Conservation (phyloP, 2,797 vertebrate genomes). For the Enteromius argenteus region DNA sequence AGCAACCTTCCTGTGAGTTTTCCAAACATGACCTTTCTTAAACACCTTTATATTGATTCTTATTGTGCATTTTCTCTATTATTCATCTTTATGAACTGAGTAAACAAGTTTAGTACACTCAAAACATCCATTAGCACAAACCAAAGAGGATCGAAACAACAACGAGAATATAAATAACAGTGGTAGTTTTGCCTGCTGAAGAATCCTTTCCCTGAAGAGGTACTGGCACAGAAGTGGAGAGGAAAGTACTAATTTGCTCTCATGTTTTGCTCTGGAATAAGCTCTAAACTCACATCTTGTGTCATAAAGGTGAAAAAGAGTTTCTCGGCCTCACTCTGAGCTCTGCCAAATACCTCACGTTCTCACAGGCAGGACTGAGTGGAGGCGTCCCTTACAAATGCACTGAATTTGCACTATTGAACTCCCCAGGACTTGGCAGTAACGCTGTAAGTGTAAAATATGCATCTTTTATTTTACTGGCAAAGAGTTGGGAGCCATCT, state of each 20-base stretch:
- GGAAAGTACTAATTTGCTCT: conserved; percentile 7
- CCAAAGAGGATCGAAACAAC: not conserved
- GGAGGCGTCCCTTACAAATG: conserved; percentile 23
- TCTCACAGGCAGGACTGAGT: not conserved
- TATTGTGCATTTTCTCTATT: not conserved
- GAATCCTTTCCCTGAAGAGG: not conserved
- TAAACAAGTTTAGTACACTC: conserved; percentile 5
- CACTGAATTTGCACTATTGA: conserved; percentile 46
- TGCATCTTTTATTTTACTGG: conserved; percentile 48
- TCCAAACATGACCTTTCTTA: conserved; percentile 12
- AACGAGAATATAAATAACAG: not conserved
- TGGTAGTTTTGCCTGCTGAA: not conserved
- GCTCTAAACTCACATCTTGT: conserved; percentile 16
- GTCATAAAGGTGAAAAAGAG: conserved; percentile 37
- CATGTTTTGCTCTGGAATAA: conserved; percentile 18
- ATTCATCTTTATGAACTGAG: conserved; percentile 20
- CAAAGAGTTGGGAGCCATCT: conserved; percentile 48
- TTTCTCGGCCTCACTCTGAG: not conserved
- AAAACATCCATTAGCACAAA: not conserved
- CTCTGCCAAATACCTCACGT: conserved; percentile 15
- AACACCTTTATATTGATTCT: not conserved
- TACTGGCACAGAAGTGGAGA: not conserved
- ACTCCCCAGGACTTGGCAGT: conserved; percentile 49
- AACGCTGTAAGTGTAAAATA: conserved; percentile 45
- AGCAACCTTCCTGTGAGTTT: not conserved